Percentiles rank a stretch among this genome's conserved stretches.
Evolutionary conservation across 2,888 invertebrate species (phyloP).

Genomic region (Ernsta delagoae): DNA sequence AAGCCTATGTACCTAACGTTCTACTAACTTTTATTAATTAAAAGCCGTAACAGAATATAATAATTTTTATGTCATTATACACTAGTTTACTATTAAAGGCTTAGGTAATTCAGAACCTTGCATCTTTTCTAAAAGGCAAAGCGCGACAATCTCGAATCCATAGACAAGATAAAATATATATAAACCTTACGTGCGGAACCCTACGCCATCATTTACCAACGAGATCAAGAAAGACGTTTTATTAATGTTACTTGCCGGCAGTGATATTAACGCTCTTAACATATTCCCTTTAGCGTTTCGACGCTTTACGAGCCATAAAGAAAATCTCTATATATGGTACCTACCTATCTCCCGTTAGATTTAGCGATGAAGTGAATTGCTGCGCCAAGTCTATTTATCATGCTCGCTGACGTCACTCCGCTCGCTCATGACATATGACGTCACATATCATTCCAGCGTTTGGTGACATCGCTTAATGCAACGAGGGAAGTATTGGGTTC

Average conservation of each 20-base stretch:
- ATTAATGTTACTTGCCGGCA: constrained; percentile 17
- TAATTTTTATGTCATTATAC: too few relatives aligned
- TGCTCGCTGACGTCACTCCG: constrained; percentile 14
- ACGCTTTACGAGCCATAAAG: constrained; percentile 11
- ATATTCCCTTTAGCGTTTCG: constrained; percentile 9
- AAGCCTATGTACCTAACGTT: too few relatives aligned
- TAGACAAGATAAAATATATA: neutral
- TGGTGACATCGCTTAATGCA: constrained; percentile 3
- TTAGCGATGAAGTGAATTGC: constrained; percentile 24
- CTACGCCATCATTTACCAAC: neutral
- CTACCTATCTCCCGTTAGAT: constrained; percentile 8
- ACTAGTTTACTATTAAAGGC: too few relatives aligned
- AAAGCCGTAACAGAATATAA: too few relatives aligned
- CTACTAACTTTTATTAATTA: too few relatives aligned
- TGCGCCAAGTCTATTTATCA: constrained; percentile 25
- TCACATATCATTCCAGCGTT: constrained; percentile 16
- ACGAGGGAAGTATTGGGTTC: neutral
- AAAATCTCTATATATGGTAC: neutral
- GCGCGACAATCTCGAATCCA: neutral
- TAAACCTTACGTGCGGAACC: neutral
- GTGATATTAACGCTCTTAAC: constrained; percentile 23
- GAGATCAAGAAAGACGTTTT: constrained; percentile 1
- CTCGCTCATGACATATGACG: constrained; percentile 24
- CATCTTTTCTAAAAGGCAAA: neutral
- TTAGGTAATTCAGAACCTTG: too few relatives aligned